Conservation (phyloP, 2,113 vertebrate genomes). For the Nematolebias whitei region DNA sequence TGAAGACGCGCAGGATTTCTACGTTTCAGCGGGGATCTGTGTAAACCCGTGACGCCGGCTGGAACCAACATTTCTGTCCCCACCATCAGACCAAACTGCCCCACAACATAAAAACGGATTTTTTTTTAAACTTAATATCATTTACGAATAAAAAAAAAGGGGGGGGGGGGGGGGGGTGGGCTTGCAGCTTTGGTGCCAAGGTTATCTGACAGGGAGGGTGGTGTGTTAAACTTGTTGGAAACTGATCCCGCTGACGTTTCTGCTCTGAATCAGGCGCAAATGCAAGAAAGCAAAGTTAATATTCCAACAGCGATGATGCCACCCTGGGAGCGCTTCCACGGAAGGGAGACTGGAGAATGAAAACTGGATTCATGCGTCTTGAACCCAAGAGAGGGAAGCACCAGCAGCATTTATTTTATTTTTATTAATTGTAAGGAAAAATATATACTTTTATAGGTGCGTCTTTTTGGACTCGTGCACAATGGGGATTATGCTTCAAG, state of each 20-base stretch:
- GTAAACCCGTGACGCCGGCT: slow-evolving; percentile 49
- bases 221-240: slow-evolving; percentile 1
- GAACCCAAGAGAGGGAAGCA: slow-evolving; percentile 36
- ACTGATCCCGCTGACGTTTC: not conserved
- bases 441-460: slow-evolving; percentile 42
- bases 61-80: slow-evolving; percentile 21
- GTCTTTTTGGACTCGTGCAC: slow-evolving; percentile 71
- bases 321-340: slow-evolving; percentile 51
- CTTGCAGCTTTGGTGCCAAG: not conserved
- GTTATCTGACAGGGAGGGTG: not conserved
- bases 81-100: slow-evolving; percentile 26
- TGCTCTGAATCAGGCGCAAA: slow-evolving; percentile 5
- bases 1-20: slow-evolving; percentile 36
- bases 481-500: slow-evolving; percentile 84
- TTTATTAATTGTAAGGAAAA: slow-evolving; percentile 64
- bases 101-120: slow-evolving; percentile 12
- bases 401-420: slow-evolving; percentile 21
- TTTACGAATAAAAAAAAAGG: slow-evolving; percentile 4
- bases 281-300: slow-evolving; percentile 50
- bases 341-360: slow-evolving; percentile 62
- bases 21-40: slow-evolving; percentile 54
- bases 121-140: slow-evolving; percentile 62
- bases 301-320: slow-evolving; percentile 51
- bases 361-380: slow-evolving; percentile 46
- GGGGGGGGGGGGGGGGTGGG: too few species aligned